Conservation (phyloP, 2,888 invertebrate genomes). For the Leucoptera coffeella region DNA sequence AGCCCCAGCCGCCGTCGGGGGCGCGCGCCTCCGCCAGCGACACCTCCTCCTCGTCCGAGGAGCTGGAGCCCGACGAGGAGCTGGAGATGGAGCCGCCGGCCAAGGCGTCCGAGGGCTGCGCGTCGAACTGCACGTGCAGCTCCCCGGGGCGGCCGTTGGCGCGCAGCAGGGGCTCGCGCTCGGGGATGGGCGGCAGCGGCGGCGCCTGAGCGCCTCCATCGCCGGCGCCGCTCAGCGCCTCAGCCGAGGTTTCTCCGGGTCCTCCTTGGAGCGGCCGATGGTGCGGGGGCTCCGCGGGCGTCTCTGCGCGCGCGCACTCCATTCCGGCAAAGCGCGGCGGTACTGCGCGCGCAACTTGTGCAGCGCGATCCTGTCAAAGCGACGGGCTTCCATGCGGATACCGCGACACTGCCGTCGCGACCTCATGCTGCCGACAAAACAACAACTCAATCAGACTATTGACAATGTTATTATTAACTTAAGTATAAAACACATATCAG, state of each 20-base stretch:
- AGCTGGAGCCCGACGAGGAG: slow-evolving; percentile 46
- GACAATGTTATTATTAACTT: no score
- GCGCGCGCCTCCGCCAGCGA: slow-evolving; percentile 62
- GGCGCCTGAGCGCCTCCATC: slow-evolving; percentile 29
- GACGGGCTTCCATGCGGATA: slow-evolving; percentile 46
- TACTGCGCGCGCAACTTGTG: slow-evolving; percentile 30
- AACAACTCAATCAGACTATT: slow-evolving; percentile 5
- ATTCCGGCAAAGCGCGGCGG: slow-evolving; percentile 33
- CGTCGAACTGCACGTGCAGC: slow-evolving; percentile 57
- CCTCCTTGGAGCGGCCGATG: slow-evolving; percentile 39
- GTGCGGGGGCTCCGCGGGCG: slow-evolving; percentile 31
- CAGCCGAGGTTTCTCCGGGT: slow-evolving; percentile 32
- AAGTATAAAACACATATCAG: no score
- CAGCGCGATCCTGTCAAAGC: slow-evolving; percentile 35
- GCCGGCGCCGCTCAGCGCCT: slow-evolving; percentile 25
- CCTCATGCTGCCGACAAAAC: slow-evolving; percentile 47
- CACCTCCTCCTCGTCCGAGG: slow-evolving; percentile 58
- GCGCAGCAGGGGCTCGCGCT: slow-evolving; percentile 32
- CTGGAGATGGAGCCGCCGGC: slow-evolving; percentile 20
- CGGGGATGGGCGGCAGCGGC: slow-evolving; percentile 30
- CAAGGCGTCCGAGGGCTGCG: slow-evolving; percentile 33
- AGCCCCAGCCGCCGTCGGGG: slow-evolving; percentile 90
- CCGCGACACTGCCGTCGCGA: slow-evolving; percentile 35
- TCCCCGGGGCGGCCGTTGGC: slow-evolving; percentile 24
- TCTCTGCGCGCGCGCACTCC: slow-evolving; percentile 36